Base-by-base conservation (phyloP, 2,888 invertebrate genomes). In the Oscheius sp. region DNA sequence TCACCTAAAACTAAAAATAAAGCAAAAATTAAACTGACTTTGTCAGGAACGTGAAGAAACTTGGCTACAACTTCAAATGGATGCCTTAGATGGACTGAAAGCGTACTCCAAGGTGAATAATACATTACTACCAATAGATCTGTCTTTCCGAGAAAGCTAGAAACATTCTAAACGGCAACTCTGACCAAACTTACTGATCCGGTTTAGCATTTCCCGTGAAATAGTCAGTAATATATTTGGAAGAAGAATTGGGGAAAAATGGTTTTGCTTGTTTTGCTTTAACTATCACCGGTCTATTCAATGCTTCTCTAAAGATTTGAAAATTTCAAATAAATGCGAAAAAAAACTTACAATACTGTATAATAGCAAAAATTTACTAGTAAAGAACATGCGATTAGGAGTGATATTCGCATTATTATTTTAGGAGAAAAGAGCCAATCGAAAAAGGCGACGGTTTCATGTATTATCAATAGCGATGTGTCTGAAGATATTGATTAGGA, bases 41-140 rank as follows among this genome's bases (percentile, higher is more conserved):
- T 64, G 3, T 31, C 20, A 3, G 27, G 45, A 15, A 15, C 12
- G 8, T 34, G 48, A 1, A 64, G n/a, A 48, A 50, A 50, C 50
- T 50, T 52, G 33, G 78, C 78, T n/a, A 75, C 67, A 12, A 58
- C 50, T 8, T 65, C 55, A 58, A 61, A 77, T 1, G 61, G 61
- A 29, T 63, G 55, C 46, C 67, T 69, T 27, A 76, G 58, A 46
- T 73, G 69, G 48, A 66, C 67, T 8, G 75, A 75, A 48, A 79
- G 65, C 31, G 79, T 65, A 52, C 79, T 79, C 78, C 78, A 78
- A 3, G 75, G 75, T 15, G 78, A 76, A 61, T 78, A 78, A 61
- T 72, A 78, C 75, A 78, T 76, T 10, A 73, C 66, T 31, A 78
- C 53, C 20, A 70, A 61, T n/a, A 78, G 31, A 53, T 78, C 78